Evolutionary conservation across 2,113 vertebrate genomes (phyloP), one percentile per base, ranked within the genome.

Genomic region (Zosterops borbonicus): DNA sequence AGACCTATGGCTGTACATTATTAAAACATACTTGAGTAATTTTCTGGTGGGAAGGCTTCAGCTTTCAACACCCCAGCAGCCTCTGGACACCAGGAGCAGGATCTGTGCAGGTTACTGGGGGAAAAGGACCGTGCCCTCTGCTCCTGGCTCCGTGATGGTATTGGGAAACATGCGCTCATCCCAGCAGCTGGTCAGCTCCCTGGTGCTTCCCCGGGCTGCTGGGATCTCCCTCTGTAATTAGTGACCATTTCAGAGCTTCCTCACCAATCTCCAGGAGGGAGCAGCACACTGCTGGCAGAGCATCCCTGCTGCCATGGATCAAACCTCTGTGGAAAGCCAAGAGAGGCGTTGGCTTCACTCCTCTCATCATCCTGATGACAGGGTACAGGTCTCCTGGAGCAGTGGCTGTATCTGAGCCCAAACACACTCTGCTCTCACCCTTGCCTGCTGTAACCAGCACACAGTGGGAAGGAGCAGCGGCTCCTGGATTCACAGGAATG

Each of bases 11-110:
- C 88, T 86, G 59, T 89, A 93, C 77, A 96, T 94, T 90, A 94
- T 96, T 97, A 88, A 96, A 95, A 94, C 50, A 89, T 41, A 92
- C 59, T 88, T 11, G 7, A 93, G 78, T 65, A 42, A 87, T 92
- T 90, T 88, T 63, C 65, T n/a, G 28, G 42, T 46, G 41, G 35
- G 37, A 6, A 59, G 28, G 63, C 44, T 91, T 79, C 73, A 47
- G 39, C 21, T 35, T 86, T 33, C 53, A 83, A 14, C 3, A 18
- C 8, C 17, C 73, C 22, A 18, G 70, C 58, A 65, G 63, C 56
- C 73, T 33, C 19, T 2, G 6, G 56, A 22, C 55, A 39, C 9
- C 47, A 8, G 21, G 5, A 12, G 23, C 12, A 70, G 47, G 46
- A 62, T 27, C 42, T 12, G 4, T 5, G 14, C 29, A 11, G 31